These are phyloP conservation scores for Bruchidius siliquastri DNA, from an alignment of 2,888 invertebrate species.

Conservation along the genomic window DNA sequence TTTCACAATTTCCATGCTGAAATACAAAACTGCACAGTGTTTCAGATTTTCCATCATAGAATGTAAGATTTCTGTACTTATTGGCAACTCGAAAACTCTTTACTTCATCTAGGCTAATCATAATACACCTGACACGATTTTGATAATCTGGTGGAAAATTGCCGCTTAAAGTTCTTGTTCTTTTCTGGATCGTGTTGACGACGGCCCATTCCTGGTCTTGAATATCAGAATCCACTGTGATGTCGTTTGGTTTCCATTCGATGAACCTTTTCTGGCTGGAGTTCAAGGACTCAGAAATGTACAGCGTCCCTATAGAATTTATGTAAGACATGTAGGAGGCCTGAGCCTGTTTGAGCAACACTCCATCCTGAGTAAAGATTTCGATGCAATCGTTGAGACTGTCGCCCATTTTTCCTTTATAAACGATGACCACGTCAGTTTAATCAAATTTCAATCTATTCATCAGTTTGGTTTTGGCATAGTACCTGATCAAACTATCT, in stretches of 20 bases:
- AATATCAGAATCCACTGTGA: slow-evolving; percentile 70
- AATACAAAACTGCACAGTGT: slow-evolving; percentile 80
- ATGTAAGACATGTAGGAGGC: slow-evolving; percentile 59
- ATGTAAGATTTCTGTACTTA: slow-evolving; percentile 47
- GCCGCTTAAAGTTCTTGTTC: slow-evolving; percentile 58
- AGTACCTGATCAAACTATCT: background rate
- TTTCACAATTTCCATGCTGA: slow-evolving; percentile 80
- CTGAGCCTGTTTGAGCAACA: slow-evolving; percentile 63
- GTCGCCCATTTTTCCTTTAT: slow-evolving; percentile 27
- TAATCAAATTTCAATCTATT: background rate
- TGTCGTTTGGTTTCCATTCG: slow-evolving; percentile 80
- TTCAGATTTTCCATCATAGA: slow-evolving; percentile 67
- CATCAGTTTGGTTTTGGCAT: background rate
- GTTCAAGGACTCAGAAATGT: slow-evolving; percentile 59
- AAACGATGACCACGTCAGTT: background rate
- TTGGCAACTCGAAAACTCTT: slow-evolving; percentile 58
- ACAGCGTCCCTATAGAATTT: slow-evolving; percentile 59
- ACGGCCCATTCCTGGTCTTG: slow-evolving; percentile 83
- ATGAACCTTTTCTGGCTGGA: slow-evolving; percentile 49
- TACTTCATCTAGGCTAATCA: slow-evolving; percentile 59
- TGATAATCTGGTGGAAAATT: slow-evolving; percentile 46
- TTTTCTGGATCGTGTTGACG: slow-evolving; percentile 68
- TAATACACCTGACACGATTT: slow-evolving; percentile 50
- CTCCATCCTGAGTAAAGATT: slow-evolving; percentile 75
- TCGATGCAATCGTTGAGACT: slow-evolving; percentile 48